phyloP scores from a whole-genome alignment of 1,140 invertebrate species.

The Streblospio benedicti region DNA sequence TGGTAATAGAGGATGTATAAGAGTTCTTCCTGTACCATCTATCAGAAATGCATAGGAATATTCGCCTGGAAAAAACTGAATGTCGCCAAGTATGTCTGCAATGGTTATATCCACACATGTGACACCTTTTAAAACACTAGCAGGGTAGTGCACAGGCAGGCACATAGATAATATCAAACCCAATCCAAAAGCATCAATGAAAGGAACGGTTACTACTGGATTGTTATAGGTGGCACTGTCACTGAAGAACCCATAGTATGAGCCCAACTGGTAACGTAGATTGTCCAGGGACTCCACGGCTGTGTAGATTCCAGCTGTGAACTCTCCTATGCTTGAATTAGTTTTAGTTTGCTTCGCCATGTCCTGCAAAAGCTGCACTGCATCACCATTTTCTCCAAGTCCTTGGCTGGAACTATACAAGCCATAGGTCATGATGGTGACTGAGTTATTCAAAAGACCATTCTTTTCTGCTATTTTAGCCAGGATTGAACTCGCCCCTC shows the following conservation, averaged over 20 bases:
- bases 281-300: too few relatives aligned
- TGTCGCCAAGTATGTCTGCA: background rate
- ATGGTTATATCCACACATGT: background rate
- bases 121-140: background rate
- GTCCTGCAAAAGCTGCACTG: too few relatives aligned
- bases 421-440: background rate
- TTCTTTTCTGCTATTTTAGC: background rate
- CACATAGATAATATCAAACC: constrained; percentile 8
- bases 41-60: constrained; percentile 3
- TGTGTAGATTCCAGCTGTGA: too few relatives aligned
- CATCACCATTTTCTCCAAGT: too few relatives aligned
- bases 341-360: too few relatives aligned
- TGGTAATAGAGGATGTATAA: constrained; percentile 1
- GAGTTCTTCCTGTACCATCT: background rate
- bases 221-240: background rate
- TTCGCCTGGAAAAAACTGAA: background rate
- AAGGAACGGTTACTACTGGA: constrained; percentile 1
- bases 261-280: constrained; percentile 1
- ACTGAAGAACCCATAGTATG: constrained; percentile 5
- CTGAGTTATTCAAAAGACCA: background rate
- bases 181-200: background rate
- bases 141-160: background rate
- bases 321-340: too few relatives aligned
- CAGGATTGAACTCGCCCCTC: background rate
- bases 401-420: too few relatives aligned